Conservation (phyloP, 1,140 invertebrate genomes). For the Cydia fagiglandana region DNA sequence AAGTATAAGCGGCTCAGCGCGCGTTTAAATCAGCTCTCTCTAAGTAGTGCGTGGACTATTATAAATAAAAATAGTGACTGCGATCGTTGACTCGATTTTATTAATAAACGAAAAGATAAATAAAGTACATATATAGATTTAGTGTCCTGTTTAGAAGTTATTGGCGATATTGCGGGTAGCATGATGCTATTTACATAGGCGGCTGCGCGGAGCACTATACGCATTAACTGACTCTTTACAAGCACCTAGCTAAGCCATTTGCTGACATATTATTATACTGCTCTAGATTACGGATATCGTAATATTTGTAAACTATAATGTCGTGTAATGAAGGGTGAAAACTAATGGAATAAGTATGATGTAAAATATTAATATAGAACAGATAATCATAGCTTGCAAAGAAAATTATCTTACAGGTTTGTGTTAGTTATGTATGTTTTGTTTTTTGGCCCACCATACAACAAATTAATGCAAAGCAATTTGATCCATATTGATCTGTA, state of each 20-base stretch:
- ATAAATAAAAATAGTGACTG: conserved; percentile 13
- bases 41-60: neutral
- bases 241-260: conserved; percentile 8
- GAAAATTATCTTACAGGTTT: too few relatives aligned
- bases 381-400: too few relatives aligned
- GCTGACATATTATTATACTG: neutral
- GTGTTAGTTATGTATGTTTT: too few relatives aligned
- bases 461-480: too few relatives aligned
- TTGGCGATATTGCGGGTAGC: neutral
- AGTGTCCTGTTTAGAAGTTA: neutral
- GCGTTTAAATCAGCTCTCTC: conserved; percentile 15
- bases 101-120: conserved; percentile 3
- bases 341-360: too few relatives aligned
- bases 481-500: too few relatives aligned
- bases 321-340: too few relatives aligned
- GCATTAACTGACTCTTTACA: conserved; percentile 1
- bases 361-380: too few relatives aligned
- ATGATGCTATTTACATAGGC: neutral
- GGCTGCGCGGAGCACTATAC: neutral
- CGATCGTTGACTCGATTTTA: neutral
- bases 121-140: neutral
- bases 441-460: too few relatives aligned
- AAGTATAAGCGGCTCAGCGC: conserved; percentile 8
- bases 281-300: neutral
- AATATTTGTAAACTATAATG: neutral